Base-by-base conservation (phyloP, 1,140 invertebrate genomes). In the Halotydeus destructor region DNA sequence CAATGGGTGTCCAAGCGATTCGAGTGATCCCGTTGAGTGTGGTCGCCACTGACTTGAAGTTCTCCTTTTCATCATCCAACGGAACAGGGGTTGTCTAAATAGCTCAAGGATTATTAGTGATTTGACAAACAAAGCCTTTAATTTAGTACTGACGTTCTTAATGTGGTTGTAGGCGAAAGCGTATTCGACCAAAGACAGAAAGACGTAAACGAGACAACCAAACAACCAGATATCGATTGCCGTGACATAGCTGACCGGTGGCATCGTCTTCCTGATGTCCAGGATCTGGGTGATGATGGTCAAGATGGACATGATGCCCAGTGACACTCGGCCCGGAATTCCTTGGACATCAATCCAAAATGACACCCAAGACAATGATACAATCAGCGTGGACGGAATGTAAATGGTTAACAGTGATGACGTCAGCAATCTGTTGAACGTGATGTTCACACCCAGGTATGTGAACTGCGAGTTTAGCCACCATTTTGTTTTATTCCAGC, bases 271-370 rank as follows among this genome's bases (percentile, higher is more conserved):
- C n/a, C n/a, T n/a, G n/a, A n/a, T n/a, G 16, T 38, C 42, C 2
- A 47, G 31, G 9, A 51, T 43, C 28, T 52, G 49, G 3, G 52
- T 54, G 5, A 49, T 44, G 12, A 51, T 38, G 4, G 52, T 54
- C 6, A 54, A 45, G 5, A 53, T 25, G 2, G 52, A 53, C 11
- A 52, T 54, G 6, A 54, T 45, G 1, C 50, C 50, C 11, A 60
- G 47, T 0, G 56, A 56, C n/a, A 62, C 54, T 21, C 59, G 38
- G 3, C 60, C 59, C 1, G 59, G 60, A 0, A 56, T 57, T 11
- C 54, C 51, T 23, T 56, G 51, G 18, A 60, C 57, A 41, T 61
- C 57, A 6, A 62, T 36, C 60, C 60, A 60, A 45, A 60, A 60
- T 24, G 57, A 57, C n/a, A 60, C 52, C 52, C 49, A 52, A 0